Percentiles rank a stretch among this genome's conserved stretches.
Evolutionary conservation across 2,113 vertebrate genomes (phyloP).

Genomic region (Mustela lutreola): DNA sequence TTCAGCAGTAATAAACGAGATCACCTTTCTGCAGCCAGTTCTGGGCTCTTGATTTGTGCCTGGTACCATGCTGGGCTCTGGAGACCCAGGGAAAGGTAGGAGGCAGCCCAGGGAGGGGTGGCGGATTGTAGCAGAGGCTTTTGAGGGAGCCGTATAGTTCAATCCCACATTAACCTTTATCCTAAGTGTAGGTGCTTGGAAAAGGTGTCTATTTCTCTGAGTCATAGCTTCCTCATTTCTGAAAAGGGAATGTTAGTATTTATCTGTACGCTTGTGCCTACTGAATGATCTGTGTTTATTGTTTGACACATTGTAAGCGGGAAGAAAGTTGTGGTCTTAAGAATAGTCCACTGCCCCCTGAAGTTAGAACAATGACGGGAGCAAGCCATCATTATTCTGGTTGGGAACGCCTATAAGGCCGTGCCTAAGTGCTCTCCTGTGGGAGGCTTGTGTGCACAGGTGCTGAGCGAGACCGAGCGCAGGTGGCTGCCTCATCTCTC

Average conservation of each 20-base stretch:
- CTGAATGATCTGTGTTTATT: not conserved
- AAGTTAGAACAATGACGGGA: not conserved
- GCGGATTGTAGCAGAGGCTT: not conserved
- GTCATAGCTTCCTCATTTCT: slow-evolving; percentile 53
- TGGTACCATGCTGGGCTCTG: not conserved
- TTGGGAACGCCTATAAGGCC: not conserved
- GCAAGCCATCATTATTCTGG: not conserved
- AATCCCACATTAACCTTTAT: not conserved
- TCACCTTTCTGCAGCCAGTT: not conserved
- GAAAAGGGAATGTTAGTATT: not conserved
- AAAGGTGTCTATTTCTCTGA: not conserved
- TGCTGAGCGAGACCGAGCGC: not conserved
- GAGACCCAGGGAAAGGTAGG: not conserved
- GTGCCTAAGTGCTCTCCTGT: not conserved
- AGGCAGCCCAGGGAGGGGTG: not conserved
- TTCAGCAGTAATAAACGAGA: not conserved
- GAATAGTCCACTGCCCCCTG: not conserved
- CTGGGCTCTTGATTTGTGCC: not conserved
- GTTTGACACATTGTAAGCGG: not conserved
- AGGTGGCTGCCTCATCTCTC: not conserved
- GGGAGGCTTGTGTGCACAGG: not conserved
- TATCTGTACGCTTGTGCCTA: not conserved
- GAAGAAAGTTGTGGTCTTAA: not conserved
- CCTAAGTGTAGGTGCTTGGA: not conserved
- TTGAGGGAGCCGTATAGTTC: not conserved